phyloP scores from a whole-genome alignment of 2,888 invertebrate genomes.

The Lithosia quadra region DNA sequence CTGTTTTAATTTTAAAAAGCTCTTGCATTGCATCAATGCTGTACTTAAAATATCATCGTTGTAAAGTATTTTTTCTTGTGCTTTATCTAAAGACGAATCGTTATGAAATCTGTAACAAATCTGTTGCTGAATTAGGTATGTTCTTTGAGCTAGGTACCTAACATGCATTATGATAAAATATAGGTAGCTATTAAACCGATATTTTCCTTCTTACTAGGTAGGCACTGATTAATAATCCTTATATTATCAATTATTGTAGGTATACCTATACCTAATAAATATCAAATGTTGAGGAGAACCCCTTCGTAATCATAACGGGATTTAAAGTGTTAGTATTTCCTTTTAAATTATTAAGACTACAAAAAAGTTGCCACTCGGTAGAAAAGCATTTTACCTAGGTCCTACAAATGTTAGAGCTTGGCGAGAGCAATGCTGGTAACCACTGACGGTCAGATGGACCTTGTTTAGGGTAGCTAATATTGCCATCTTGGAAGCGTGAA shows the following conservation, averaged over 20 bases:
- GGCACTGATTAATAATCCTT: too few relatives aligned
- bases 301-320: too few relatives aligned
- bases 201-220: too few relatives aligned
- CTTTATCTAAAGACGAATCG: constrained; percentile 20
- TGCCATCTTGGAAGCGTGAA: neutral
- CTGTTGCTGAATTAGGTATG: neutral
- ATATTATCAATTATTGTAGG: too few relatives aligned
- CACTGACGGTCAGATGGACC: neutral
- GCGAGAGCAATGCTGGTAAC: neutral
- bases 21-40: constrained; percentile 56
- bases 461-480: neutral
- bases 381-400: too few relatives aligned
- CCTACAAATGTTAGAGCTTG: neutral
- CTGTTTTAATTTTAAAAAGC: constrained; percentile 55
- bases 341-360: too few relatives aligned
- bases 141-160: neutral
- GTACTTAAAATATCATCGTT: constrained; percentile 46
- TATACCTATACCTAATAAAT: too few relatives aligned
- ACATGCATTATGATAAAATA: neutral
- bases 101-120: constrained; percentile 53
- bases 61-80: constrained; percentile 24
- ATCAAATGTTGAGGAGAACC: too few relatives aligned
- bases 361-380: too few relatives aligned
- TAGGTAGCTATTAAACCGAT: too few relatives aligned
- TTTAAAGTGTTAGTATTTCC: too few relatives aligned